Conservation (phyloP, 2,797 vertebrate genomes). For the Somateria mollissima region DNA sequence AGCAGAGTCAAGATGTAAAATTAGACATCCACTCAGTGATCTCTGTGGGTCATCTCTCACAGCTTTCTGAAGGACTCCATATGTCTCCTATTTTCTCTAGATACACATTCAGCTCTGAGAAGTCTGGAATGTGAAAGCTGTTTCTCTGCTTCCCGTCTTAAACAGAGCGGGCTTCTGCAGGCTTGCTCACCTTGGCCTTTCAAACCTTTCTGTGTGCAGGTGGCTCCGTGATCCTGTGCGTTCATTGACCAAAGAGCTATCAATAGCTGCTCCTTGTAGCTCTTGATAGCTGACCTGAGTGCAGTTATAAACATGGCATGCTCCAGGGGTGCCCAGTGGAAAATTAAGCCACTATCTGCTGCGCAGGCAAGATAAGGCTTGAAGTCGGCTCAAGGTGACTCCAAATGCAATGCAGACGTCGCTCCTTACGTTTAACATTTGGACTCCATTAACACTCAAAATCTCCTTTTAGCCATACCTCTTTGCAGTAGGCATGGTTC, state of each 20-base stretch:
- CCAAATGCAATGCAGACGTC: not conserved
- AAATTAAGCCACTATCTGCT: not conserved
- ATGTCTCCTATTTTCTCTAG: not conserved
- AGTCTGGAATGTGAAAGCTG: not conserved
- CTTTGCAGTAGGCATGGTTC: not conserved
- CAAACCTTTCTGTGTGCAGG: not conserved
- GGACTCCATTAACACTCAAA: not conserved
- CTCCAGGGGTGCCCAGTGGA: not conserved
- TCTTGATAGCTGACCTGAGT: not conserved
- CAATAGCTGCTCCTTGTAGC: not conserved
- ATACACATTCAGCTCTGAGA: not conserved
- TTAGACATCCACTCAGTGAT: not conserved
- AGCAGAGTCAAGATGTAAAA: not conserved
- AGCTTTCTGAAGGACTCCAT: not conserved
- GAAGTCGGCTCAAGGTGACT: not conserved
- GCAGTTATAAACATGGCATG: not conserved
- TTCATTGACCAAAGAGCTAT: not conserved
- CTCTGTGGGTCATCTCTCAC: not conserved
- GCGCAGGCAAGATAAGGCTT: not conserved
- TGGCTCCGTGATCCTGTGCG: not conserved
- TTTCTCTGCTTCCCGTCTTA: not conserved
- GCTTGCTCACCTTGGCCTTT: not conserved
- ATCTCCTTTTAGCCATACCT: not conserved
- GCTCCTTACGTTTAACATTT: accelerated
- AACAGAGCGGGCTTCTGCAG: not conserved